These are phyloP conservation scores for Silurus asotus DNA, from an alignment of 2,113 vertebrate species.

Conservation along the genomic window DNA sequence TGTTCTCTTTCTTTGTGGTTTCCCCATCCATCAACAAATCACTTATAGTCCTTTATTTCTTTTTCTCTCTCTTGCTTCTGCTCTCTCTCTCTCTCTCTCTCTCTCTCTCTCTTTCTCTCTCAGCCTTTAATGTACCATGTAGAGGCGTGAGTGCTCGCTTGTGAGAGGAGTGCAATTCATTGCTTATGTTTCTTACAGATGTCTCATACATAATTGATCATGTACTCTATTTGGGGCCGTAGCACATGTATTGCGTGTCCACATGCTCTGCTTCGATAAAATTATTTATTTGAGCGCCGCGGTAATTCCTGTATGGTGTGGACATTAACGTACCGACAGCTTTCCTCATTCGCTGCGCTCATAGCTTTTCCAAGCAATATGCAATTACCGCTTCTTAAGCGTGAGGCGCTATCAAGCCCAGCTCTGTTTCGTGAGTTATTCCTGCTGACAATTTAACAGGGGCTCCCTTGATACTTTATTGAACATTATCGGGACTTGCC, in stretches of 20 bases:
- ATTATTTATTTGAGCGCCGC: slow-evolving; percentile 70
- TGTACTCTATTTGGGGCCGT: slow-evolving; percentile 70
- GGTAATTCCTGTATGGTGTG: slow-evolving; percentile 54
- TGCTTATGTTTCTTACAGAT: slow-evolving; percentile 67
- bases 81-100: slow-evolving; percentile 19
- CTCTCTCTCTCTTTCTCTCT: slow-evolving; percentile 51
- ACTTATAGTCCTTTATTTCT: slow-evolving; percentile 25
- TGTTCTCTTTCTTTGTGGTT: slow-evolving; percentile 34
- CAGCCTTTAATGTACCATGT: slow-evolving; percentile 69
- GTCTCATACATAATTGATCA: slow-evolving; percentile 81
- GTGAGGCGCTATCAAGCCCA: slow-evolving; percentile 31
- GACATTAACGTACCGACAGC: neutral
- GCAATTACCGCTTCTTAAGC: slow-evolving; percentile 45
- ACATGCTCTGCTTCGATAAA: slow-evolving; percentile 68
- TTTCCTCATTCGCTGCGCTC: slow-evolving; percentile 20
- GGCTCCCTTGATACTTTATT: slow-evolving; percentile 51
- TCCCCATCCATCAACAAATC: slow-evolving; percentile 37
- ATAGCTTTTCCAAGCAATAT: slow-evolving; percentile 12
- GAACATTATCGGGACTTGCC: slow-evolving; percentile 48
- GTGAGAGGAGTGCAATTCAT: slow-evolving; percentile 71
- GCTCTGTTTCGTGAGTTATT: slow-evolving; percentile 28
- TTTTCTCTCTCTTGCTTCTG: slow-evolving; percentile 3
- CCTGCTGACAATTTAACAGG: slow-evolving; percentile 50
- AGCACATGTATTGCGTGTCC: slow-evolving; percentile 73
- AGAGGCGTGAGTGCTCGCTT: slow-evolving; percentile 67